A percentile compares a stretch with the other conserved stretches of the same genome.
Evolutionary conservation across 2,888 invertebrate genomes (phyloP).

Genomic region (Chalcis sispes): DNA sequence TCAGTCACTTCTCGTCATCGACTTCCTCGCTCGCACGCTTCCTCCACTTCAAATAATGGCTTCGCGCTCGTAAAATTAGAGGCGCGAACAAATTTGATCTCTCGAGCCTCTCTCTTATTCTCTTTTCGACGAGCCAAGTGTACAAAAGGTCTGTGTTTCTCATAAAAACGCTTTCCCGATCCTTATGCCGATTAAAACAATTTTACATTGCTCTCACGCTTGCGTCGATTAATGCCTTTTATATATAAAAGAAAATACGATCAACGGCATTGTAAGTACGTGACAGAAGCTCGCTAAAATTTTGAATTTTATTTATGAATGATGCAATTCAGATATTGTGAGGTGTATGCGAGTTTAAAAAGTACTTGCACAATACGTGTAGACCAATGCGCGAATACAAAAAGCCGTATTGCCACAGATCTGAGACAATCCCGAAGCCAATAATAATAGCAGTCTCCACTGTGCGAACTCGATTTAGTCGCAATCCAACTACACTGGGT

Average conservation of each 20-base stretch:
- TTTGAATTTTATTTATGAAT: conserved; percentile 18
- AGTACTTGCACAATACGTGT: no score
- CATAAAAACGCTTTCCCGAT: no score
- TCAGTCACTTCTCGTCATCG: conserved; percentile 53
- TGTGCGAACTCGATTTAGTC: no score
- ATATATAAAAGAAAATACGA: background rate
- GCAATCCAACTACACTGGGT: no score
- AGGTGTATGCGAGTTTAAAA: background rate
- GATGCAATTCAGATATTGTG: background rate
- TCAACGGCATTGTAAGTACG: conserved; percentile 10
- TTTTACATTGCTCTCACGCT: conserved; percentile 28
- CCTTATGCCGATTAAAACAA: no score
- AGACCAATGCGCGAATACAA: no score
- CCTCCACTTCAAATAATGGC: conserved; percentile 74
- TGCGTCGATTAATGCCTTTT: background rate
- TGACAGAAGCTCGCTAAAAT: conserved; percentile 5
- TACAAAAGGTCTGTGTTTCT: no score
- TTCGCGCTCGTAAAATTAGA: conserved; percentile 73
- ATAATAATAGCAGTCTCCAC: no score
- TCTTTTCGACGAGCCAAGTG: no score
- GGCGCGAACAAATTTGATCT: conserved; percentile 72
- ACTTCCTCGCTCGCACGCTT: conserved; percentile 59
- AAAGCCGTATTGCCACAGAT: no score
- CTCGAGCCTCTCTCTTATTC: background rate
- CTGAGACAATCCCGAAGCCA: no score